phyloP scores from a whole-genome alignment of 2,797 vertebrate genomes.

The Bradypodion ventrale region DNA sequence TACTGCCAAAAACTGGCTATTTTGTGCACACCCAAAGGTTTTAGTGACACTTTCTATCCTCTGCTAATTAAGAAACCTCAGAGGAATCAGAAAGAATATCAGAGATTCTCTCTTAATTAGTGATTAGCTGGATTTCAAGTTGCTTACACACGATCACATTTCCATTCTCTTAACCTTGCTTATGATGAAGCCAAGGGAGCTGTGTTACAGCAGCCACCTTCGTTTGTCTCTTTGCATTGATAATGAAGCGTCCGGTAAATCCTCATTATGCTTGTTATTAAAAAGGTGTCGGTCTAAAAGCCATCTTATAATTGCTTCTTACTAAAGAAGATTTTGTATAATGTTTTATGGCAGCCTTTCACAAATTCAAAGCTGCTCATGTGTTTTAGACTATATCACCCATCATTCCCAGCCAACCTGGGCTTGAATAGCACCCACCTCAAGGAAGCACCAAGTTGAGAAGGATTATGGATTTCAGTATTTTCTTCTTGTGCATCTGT shows the following conservation, averaged over 20 bases:
- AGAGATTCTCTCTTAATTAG: neutral
- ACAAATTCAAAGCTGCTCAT: neutral
- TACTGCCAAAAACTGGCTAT: neutral
- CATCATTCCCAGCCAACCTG: neutral
- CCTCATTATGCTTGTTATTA: accelerated
- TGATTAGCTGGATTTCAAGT: constrained; percentile 13
- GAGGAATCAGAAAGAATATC: neutral
- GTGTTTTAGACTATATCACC: too few species aligned
- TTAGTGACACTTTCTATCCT: neutral
- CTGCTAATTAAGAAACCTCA: accelerated
- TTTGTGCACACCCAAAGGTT: neutral
- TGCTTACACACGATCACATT: neutral
- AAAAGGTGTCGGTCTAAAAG: neutral
- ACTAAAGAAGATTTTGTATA: neutral
- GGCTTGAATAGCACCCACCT: neutral
- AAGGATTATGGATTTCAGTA: neutral
- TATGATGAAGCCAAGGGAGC: neutral
- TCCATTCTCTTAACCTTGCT: constrained; percentile 16
- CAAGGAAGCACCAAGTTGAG: neutral
- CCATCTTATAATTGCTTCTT: neutral
- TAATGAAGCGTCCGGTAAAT: accelerated
- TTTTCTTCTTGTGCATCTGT: neutral
- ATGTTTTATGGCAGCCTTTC: neutral
- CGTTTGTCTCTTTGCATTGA: accelerated
- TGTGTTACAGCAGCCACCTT: neutral